Evolutionary conservation across 2,888 invertebrate genomes (phyloP).

Genomic region (Argyresthia goedartella): DNA sequence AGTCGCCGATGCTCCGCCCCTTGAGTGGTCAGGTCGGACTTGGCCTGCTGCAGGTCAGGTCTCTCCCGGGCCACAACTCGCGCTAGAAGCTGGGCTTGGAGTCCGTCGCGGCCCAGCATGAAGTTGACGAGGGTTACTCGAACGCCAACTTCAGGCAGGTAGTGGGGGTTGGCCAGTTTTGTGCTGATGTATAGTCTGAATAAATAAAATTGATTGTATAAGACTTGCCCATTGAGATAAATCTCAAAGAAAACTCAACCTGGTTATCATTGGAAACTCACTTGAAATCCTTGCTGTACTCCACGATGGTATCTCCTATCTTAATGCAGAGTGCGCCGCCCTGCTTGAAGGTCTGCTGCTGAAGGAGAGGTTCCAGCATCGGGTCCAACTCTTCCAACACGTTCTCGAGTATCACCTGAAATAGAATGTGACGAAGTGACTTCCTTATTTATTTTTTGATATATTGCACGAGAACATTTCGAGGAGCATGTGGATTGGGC

Average conservation of each 20-base stretch:
- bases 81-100: conserved; percentile 90
- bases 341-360: conserved; percentile 92
- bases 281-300: conserved; percentile 89
- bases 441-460: too few species aligned
- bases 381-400: conserved; percentile 94
- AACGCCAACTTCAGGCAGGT: conserved; percentile 92
- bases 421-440: background rate
- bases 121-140: conserved; percentile 93
- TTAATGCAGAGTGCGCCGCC: conserved; percentile 89
- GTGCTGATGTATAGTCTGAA: conserved; percentile 90
- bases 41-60: conserved; percentile 92
- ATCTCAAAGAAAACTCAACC: too few species aligned
- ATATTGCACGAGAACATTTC: too few species aligned
- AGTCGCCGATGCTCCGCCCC: conserved; percentile 87
- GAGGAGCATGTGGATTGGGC: too few species aligned
- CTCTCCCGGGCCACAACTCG: conserved; percentile 93
- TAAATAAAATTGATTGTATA: too few species aligned
- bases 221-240: too few species aligned
- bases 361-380: conserved; percentile 88
- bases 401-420: conserved; percentile 86
- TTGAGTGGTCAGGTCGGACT: conserved; percentile 82
- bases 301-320: conserved; percentile 90
- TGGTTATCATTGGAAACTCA: conserved; percentile 27
- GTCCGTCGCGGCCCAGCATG: conserved; percentile 89
- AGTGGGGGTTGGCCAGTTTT: conserved; percentile 93